Evolutionary conservation across 2,113 vertebrate genomes (phyloP), one percentile per base, ranked within the genome.

Genomic region (Tonatia bakeri): DNA sequence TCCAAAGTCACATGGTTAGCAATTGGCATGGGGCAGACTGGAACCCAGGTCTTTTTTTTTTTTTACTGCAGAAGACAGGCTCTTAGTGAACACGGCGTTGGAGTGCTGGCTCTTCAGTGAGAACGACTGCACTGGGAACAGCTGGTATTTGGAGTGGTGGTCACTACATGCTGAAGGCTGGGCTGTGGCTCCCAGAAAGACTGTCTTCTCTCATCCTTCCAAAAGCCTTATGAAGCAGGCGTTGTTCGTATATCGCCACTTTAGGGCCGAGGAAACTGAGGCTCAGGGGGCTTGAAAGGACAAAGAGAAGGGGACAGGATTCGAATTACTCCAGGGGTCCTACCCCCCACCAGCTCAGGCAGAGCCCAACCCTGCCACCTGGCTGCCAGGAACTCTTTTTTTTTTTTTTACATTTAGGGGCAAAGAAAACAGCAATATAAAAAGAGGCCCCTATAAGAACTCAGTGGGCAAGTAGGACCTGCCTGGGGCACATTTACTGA

Each of bases 401-500:
- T 91, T 96, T 96, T 97, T 93, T 96, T 26, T 31, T 14, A 64
- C 24, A 95, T 96, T 98, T 97, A 91, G 97, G 98, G 97, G 87
- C 81, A 89, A 97, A 96, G 89, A 31, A 98, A 98, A 96, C 87
- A 97, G 90, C 52, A 87, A 77, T 79, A 94, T 91, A 90, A 92
- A 94, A 67, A 93, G 76, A 70, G 76, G n/a, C 75, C 31, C 65
- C 40, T 85, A 90, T 96, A 98, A 98, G 96, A 97, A 97, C 79
- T 97, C 94, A 59, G 73, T 97, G 93, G 97, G 85, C 61, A 77
- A 86, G 84, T 0, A 92, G 65, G 96, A 96, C 95, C 87, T 95
- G 97, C 97, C 97, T 98, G 26, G 7, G 97, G 97, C 93, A 96
- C 95, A 95, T 94, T 97, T 97, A 97, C 95, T 96, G 67, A 61